Conservation (phyloP, 2,797 vertebrate species). For the Emydoidea blandingii region DNA sequence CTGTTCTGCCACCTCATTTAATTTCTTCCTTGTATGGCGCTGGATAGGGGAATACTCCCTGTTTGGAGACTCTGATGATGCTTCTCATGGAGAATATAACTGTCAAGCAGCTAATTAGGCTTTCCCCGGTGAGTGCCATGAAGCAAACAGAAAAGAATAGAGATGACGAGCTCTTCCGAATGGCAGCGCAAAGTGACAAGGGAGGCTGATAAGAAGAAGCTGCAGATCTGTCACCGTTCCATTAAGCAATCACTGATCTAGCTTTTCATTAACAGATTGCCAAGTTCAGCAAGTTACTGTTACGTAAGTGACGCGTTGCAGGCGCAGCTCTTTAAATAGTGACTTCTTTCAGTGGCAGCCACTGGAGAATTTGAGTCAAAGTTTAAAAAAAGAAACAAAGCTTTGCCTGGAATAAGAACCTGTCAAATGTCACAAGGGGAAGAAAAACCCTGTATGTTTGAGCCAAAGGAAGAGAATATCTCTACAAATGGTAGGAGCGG, state of each 20-base stretch:
- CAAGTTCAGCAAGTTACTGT: slow-evolving; percentile 34
- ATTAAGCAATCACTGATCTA: slow-evolving; percentile 28
- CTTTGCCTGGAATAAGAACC: slow-evolving; percentile 2
- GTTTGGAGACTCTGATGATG: background rate
- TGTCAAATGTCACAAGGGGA: background rate
- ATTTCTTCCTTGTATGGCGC: background rate
- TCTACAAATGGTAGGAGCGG: background rate
- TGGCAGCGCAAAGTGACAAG: slow-evolving; percentile 31
- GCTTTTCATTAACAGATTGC: background rate
- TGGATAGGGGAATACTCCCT: slow-evolving; percentile 35
- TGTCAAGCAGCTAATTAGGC: slow-evolving; percentile 62
- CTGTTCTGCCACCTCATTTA: background rate
- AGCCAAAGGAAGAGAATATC: background rate
- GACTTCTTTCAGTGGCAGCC: slow-evolving; percentile 14
- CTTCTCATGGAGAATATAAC: background rate
- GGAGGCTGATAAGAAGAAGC: background rate
- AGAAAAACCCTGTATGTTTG: slow-evolving; percentile 15
- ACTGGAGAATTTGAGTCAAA: background rate
- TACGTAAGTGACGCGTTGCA: slow-evolving; percentile 24
- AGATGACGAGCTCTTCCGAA: background rate
- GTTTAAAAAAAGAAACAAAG: background rate
- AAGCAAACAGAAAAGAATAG: slow-evolving; percentile 26
- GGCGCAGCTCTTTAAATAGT: background rate
- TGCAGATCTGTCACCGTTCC: background rate
- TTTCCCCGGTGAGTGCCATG: background rate